Conservation (phyloP, 2,888 invertebrate genomes). For the Drosophila anomalata region DNA sequence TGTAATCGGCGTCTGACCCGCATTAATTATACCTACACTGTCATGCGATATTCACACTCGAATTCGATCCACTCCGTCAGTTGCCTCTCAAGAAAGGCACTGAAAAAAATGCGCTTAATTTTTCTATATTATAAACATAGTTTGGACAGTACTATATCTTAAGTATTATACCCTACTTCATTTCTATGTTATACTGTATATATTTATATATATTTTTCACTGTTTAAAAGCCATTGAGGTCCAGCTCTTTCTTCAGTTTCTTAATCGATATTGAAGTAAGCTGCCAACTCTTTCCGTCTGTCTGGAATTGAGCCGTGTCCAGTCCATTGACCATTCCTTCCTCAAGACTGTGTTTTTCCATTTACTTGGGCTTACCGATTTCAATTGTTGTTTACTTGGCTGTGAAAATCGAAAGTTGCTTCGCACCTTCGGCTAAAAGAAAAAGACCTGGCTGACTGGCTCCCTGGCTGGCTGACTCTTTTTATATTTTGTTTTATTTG, state of each 20-base stretch:
- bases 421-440: constrained; percentile 59
- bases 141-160: too few species aligned
- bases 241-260: constrained; percentile 64
- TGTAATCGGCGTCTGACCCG: constrained; percentile 80
- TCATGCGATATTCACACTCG: constrained; percentile 76
- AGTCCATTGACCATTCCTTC: constrained; percentile 46
- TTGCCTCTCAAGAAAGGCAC: constrained; percentile 63
- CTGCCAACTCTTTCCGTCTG: constrained; percentile 34
- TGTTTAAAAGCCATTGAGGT: constrained; percentile 15
- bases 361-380: constrained; percentile 48
- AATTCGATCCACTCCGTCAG: constrained; percentile 51
- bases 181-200: not conserved
- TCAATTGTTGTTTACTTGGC: constrained; percentile 70
- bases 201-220: constrained; percentile 8
- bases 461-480: constrained; percentile 26
- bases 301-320: constrained; percentile 71
- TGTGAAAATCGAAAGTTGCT: constrained; percentile 74
- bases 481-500: constrained; percentile 9
- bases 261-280: constrained; percentile 68
- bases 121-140: too few species aligned
- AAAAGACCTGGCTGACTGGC: not conserved
- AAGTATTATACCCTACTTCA: not conserved
- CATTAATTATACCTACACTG: constrained; percentile 77
- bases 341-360: constrained; percentile 50
- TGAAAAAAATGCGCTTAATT: not conserved